Evolutionary conservation across 2,797 vertebrate genomes (phyloP).

Genomic region (Calcarius lapponicus): DNA sequence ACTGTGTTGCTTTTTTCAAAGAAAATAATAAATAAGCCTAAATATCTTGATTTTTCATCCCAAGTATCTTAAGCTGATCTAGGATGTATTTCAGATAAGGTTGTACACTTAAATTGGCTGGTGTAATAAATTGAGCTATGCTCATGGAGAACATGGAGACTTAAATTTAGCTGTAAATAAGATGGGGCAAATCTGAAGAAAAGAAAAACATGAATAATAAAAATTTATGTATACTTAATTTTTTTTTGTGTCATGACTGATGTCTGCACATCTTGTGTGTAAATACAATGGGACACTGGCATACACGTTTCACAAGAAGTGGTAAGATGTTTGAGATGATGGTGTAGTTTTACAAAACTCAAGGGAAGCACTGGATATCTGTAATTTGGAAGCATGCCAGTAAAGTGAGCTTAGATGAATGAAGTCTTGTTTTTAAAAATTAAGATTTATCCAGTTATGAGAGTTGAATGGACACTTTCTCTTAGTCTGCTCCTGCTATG

Average conservation of each 20-base stretch:
- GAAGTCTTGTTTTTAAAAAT: not conserved
- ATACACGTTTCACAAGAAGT: not conserved
- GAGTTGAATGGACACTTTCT: not conserved
- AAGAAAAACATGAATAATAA: not conserved
- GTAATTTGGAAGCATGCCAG: not conserved
- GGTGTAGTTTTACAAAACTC: not conserved
- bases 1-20: not conserved
- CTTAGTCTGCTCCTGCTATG: not conserved
- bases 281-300: not conserved
- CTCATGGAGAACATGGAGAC: not conserved
- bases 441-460: not conserved
- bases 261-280: not conserved
- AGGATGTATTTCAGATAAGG: not conserved
- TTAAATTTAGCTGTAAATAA: not conserved
- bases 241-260: not conserved
- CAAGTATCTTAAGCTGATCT: not conserved
- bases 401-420: not conserved
- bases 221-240: rapidly evolving
- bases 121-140: not conserved
- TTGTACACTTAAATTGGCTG: not conserved
- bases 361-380: not conserved
- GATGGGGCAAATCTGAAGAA: not conserved
- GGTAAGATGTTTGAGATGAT: not conserved
- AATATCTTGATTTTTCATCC: not conserved
- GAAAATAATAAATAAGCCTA: not conserved